phyloP scores from a whole-genome alignment of 2,888 invertebrate species.

The Caradrina kadenii region DNA sequence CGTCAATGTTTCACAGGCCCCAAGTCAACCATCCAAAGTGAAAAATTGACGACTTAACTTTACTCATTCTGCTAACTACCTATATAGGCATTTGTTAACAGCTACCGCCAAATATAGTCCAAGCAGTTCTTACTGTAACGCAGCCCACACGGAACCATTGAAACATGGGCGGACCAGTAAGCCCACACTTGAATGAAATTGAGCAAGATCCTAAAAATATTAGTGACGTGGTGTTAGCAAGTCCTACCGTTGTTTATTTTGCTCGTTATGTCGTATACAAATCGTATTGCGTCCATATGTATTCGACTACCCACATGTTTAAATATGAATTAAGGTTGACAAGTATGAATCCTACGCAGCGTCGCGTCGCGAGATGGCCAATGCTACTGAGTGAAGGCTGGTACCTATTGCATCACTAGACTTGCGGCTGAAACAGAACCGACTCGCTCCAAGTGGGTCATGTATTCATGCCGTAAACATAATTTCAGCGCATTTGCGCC shows the following conservation, averaged over 20 bases:
- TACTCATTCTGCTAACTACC: conserved; percentile 45
- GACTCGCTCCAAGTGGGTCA: conserved; percentile 86
- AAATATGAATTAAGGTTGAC: conserved; percentile 65
- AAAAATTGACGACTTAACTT: conserved; percentile 53
- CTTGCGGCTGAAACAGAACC: conserved; percentile 77
- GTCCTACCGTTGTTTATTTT: conserved; percentile 68
- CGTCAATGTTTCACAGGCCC: conserved; percentile 55
- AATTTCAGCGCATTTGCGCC: conserved; percentile 76
- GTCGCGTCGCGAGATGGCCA: conserved; percentile 69
- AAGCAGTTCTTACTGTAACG: conserved; percentile 69
- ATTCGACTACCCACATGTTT: conserved; percentile 57
- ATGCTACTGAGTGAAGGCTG: conserved; percentile 69
- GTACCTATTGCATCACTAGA: conserved; percentile 77
- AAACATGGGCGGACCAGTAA: conserved; percentile 82
- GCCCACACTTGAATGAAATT: conserved; percentile 77
- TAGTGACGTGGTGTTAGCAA: conserved; percentile 75
- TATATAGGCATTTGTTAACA: conserved; percentile 56
- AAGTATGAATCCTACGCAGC: conserved; percentile 67
- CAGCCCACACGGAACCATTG: conserved; percentile 73
- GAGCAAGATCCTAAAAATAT: conserved; percentile 79
- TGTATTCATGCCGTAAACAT: conserved; percentile 81
- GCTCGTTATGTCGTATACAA: conserved; percentile 56
- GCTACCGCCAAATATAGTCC: conserved; percentile 73
- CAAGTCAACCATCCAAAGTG: conserved; percentile 34
- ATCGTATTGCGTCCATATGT: conserved; percentile 53